Conservation (phyloP, 2,113 vertebrate genomes). For the Bufo bufo region DNA sequence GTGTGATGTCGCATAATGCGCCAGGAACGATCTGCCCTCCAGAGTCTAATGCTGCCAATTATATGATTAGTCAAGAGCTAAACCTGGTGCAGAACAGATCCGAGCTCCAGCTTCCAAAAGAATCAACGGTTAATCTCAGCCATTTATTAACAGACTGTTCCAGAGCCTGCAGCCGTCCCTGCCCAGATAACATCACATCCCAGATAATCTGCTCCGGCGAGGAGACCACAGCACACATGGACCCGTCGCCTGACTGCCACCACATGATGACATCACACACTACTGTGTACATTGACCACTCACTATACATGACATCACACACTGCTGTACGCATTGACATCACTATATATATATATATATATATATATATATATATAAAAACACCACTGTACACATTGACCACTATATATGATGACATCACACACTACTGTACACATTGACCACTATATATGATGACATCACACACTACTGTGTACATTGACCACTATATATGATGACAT, state of each 20-base stretch:
- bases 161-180: background rate
- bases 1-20: background rate
- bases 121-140: background rate
- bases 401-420: too few relatives aligned
- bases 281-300: too few relatives aligned
- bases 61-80: background rate
- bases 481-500: background rate
- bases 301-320: background rate
- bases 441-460: too few relatives aligned
- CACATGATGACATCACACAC: too few relatives aligned
- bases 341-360: background rate
- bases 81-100: background rate
- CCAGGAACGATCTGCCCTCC: constrained; percentile 2
- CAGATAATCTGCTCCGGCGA: too few relatives aligned
- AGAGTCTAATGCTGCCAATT: background rate
- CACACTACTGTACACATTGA: too few relatives aligned
- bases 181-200: background rate
- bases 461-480: too few relatives aligned
- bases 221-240: background rate
- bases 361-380: too few relatives aligned
- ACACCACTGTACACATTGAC: too few relatives aligned
- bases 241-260: too few relatives aligned
- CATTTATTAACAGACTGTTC: background rate
- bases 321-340: background rate
- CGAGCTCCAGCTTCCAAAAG: background rate